phyloP scores from a whole-genome alignment of 2,797 vertebrate genomes.

The Silurus lanzhouensis region DNA sequence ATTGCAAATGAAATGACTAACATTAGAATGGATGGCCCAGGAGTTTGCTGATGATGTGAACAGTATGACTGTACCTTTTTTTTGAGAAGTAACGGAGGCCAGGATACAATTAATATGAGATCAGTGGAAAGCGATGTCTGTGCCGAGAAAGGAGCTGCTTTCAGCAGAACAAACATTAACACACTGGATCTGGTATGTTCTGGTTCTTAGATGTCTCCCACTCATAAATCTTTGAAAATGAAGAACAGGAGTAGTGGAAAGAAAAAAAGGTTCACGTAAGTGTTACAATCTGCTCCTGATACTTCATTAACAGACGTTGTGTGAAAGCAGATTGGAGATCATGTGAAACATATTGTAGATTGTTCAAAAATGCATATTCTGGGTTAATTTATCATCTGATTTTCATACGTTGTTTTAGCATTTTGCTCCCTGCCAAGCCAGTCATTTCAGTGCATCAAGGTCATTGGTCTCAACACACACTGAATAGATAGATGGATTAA shows the following conservation, averaged over 20 bases:
- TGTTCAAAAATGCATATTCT: neutral
- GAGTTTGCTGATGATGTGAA: constrained; percentile 57
- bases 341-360: neutral
- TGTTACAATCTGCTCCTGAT: neutral
- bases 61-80: constrained; percentile 51
- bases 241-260: constrained; percentile 16
- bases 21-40: constrained; percentile 51
- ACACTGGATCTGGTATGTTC: constrained; percentile 22
- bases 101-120: constrained; percentile 65
- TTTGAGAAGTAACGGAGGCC: constrained; percentile 57
- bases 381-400: neutral
- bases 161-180: constrained; percentile 19
- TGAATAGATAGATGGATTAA: neutral
- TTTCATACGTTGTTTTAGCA: neutral
- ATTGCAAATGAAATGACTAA: constrained; percentile 44
- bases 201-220: constrained; percentile 16
- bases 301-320: neutral
- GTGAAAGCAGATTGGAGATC: neutral
- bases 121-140: constrained; percentile 58
- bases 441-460: neutral
- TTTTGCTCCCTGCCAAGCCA: neutral
- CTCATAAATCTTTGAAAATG: constrained; percentile 14
- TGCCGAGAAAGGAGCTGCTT: constrained; percentile 27
- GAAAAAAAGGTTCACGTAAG: neutral
- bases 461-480: neutral